A percentile compares a stretch with the other conserved stretches of the same genome.
phyloP scores from a whole-genome alignment of 2,888 invertebrate species.

The Sphaeridia pumilis region DNA sequence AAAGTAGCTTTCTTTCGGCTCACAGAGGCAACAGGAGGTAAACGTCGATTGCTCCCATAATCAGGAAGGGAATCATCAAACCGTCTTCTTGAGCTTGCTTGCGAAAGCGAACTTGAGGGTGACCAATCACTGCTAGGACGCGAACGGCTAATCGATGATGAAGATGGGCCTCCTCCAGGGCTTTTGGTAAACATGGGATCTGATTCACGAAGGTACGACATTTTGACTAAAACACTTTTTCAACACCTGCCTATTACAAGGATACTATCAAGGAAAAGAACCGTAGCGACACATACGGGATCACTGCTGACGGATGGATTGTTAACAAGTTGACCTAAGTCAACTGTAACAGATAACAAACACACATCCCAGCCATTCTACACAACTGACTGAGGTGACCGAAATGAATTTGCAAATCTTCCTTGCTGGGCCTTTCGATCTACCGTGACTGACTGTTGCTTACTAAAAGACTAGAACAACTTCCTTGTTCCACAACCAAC shows the following conservation, averaged over 20 bases:
- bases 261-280: no score
- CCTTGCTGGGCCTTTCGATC: no score
- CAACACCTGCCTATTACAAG: background rate
- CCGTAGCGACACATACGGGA: no score
- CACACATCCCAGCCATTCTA: no score
- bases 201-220: slow-evolving; percentile 11
- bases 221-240: background rate
- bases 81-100: background rate
- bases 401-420: no score
- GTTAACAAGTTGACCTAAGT: background rate
- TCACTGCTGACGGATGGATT: background rate
- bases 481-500: slow-evolving; percentile 25
- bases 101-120: background rate
- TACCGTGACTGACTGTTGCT: no score
- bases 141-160: slow-evolving; percentile 13
- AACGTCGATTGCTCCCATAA: background rate
- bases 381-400: no score
- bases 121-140: background rate
- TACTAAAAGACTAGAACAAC: slow-evolving; percentile 6
- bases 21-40: no score
- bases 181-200: slow-evolving; percentile 17
- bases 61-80: background rate
- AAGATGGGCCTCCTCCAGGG: slow-evolving; percentile 8
- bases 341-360: no score
- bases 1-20: background rate